Base-by-base conservation (phyloP, 2,888 invertebrate species). In the Diogma glabrata region DNA sequence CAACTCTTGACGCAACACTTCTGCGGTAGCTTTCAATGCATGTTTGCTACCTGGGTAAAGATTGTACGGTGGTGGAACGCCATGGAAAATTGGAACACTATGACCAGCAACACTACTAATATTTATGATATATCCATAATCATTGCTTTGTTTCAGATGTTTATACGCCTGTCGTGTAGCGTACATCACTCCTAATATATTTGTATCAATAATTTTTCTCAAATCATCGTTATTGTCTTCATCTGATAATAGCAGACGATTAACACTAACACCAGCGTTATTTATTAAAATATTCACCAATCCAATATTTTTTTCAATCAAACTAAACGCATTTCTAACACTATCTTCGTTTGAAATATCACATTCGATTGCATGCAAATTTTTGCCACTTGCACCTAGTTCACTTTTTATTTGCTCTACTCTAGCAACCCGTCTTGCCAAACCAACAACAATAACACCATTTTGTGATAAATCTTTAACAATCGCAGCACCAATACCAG, bases 401-500 rank as follows among this genome's bases (percentile, higher is more conserved):
- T 33, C 22, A n/a, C 4, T 43, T 43, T 43, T 43, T 14, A 62
- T 30, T 5, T 59, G 61, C 54, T 72, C 59, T 54, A 77, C 59
- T 22, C 59, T 59, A 6, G 72, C 69, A 0, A 70, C 56, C 47
- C 75, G 69, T 49, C 78, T 65, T 0, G 77, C 76, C 56, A 78
- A 64, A 1, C 75, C 78, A 1, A 78, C 69, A 3, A 80, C 79
- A 49, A 70, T 67, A 58, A 80, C 60, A 2, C 78, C 80, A 26
- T 70, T 67, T 49, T 65, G 60, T 4, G 71, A 70, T 33, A 78
- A 60, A 12, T 69, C 65, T 28, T 64, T 63, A 2, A 67, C 67
- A 52, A 74, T 71, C 8, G 72, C 73, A 3, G 74, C 74, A 12
- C 77, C 81, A 51, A 81, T 81, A 5, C 81, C 81, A 0, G 73